phyloP scores from a whole-genome alignment of 2,888 invertebrate genomes.

The Linhomoeus sp. region DNA sequence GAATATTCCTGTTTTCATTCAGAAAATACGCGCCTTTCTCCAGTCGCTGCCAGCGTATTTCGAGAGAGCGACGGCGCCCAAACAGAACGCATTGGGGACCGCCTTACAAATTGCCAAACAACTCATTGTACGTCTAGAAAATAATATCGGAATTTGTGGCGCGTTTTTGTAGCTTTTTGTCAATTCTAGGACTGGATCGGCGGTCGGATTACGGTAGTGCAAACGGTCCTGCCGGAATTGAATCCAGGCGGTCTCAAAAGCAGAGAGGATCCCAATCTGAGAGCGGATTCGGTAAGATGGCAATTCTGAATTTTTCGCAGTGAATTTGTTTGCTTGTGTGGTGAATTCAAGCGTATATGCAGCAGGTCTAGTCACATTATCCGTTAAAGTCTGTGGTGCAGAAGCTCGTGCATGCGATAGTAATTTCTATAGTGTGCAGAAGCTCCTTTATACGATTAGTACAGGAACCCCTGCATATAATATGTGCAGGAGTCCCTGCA shows the following conservation, averaged over 20 bases:
- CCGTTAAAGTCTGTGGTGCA: too few relatives aligned
- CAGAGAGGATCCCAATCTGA: slow-evolving; percentile 68
- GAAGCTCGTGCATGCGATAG: too few relatives aligned
- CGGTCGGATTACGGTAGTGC: slow-evolving; percentile 82
- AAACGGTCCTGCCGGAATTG: slow-evolving; percentile 49
- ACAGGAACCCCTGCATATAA: too few relatives aligned
- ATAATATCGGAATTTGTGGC: too few relatives aligned
- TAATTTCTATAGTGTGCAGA: too few relatives aligned
- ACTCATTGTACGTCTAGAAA: slow-evolving; percentile 53
- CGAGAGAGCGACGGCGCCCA: slow-evolving; percentile 30
- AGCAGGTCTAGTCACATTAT: too few relatives aligned
- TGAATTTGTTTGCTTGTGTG: not conserved
- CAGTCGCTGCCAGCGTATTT: slow-evolving; percentile 45
- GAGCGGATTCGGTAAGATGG: slow-evolving; percentile 41
- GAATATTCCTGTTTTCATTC: not conserved
- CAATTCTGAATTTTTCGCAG: not conserved
- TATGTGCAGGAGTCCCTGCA: too few relatives aligned
- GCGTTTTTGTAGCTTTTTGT: too few relatives aligned
- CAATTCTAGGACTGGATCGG: slow-evolving; percentile 41
- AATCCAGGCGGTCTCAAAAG: slow-evolving; percentile 66
- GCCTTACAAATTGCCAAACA: slow-evolving; percentile 78
- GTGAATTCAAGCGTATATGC: too few relatives aligned
- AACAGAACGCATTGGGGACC: slow-evolving; percentile 63
- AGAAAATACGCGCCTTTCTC: slow-evolving; percentile 10
- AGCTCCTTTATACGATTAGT: too few relatives aligned